Evolutionary conservation across 1,140 invertebrate species (phyloP), one percentile per base, ranked within the genome.

Genomic region (Akabosia matsudoensis): DNA sequence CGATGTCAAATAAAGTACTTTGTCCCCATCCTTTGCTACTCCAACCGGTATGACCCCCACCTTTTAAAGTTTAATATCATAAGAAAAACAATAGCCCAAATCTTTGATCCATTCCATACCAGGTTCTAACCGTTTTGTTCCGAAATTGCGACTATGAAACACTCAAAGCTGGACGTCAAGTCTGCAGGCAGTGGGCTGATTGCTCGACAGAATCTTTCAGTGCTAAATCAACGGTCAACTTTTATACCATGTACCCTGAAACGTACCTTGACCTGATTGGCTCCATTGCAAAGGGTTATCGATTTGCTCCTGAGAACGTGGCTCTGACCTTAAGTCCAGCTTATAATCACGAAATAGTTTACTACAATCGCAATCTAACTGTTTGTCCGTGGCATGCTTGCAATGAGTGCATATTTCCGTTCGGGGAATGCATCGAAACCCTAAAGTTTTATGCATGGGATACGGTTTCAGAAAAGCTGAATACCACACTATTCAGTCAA

Each of bases 171-270:
- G 61, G 28, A 7, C 61, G 61, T 2, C 7, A 67, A 13, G 61
- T 67, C n/a, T 67, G 26, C 61, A 67, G 31, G 31, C 24, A 16
- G 1, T 67, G 61, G 61, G 10, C 14, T 1, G 13, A 28, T 7
- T 13, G 3, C 4, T 67, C 61, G 31, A 16, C 61, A 3, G 10
- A 10, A 28, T 10, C 61, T 7, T 67, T 67, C 30, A 67, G 7
- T n/a, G 1, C 10, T 2, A 67, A 31, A 3, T 67, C 61, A 7
- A 3, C 31, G 2, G 22, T 67, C 61, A 67, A 67, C 61, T 67
- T 67, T 67, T 67, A 30, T n/a, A 67, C 10, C 61, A 67, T 67
- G 61, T 67, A 67, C 61, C 61, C 61, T 7, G 61, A 67, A 7
- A 67, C 61, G 3, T 67, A 67, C n/a, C 1, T 67, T 2, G 61